Conservation (phyloP, 2,888 invertebrate genomes). For the Sceliomorpha sp. region DNA sequence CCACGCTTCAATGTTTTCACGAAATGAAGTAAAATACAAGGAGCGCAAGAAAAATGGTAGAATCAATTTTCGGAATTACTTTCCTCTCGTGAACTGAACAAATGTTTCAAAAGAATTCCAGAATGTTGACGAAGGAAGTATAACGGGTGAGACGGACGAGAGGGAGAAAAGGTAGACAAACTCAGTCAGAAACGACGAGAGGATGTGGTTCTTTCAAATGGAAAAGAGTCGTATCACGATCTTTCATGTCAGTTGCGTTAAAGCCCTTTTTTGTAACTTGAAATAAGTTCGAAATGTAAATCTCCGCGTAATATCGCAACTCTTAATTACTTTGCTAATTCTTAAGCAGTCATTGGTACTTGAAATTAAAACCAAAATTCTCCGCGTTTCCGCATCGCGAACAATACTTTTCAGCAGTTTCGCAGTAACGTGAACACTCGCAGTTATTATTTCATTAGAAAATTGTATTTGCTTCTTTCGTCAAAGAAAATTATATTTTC, state of each 20-base stretch:
- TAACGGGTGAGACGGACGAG: not conserved
- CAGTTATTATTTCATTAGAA: too few relatives aligned
- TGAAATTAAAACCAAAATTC: slow-evolving; percentile 68
- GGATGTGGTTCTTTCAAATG: slow-evolving; percentile 60
- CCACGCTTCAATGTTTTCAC: too few relatives aligned
- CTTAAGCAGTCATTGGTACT: slow-evolving; percentile 70
- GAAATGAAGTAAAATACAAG: slow-evolving; percentile 1
- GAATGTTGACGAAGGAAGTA: not conserved
- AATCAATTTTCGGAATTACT: slow-evolving; percentile 21
- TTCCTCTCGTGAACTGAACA: slow-evolving; percentile 35
- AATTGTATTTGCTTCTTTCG: too few relatives aligned
- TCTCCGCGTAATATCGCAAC: slow-evolving; percentile 72
- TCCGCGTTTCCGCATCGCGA: slow-evolving; percentile 68
- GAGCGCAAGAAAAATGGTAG: slow-evolving; percentile 4
- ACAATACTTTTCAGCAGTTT: too few relatives aligned
- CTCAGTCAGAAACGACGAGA: slow-evolving; percentile 22
- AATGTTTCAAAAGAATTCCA: slow-evolving; percentile 37
- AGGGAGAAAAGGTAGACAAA: slow-evolving; percentile 8
- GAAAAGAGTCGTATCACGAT: slow-evolving; percentile 63
- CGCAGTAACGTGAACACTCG: too few relatives aligned
- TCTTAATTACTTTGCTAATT: slow-evolving; percentile 78
- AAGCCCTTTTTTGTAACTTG: slow-evolving; percentile 63
- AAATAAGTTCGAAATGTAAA: slow-evolving; percentile 72
- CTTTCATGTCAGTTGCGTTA: slow-evolving; percentile 58
- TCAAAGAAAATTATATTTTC: too few relatives aligned